phyloP scores from a whole-genome alignment of 2,888 invertebrate genomes.

The Conomelus anceps region DNA sequence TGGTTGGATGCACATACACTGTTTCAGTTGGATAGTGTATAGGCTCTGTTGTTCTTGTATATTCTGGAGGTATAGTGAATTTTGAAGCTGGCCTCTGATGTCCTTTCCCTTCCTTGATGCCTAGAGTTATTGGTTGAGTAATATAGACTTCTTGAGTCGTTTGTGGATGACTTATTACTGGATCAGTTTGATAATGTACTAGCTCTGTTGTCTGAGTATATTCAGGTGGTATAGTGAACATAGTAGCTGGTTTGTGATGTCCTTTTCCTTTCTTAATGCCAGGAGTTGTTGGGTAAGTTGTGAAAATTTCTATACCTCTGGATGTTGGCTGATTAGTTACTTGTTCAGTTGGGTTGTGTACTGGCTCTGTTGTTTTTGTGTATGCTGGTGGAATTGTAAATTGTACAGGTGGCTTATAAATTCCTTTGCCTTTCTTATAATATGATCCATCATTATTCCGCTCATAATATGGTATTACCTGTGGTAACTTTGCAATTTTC shows the following conservation, averaged over 20 bases:
- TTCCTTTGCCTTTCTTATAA: not conserved
- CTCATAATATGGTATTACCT: not conserved
- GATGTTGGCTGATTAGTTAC: not conserved
- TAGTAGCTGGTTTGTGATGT: not conserved
- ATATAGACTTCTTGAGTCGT: not conserved
- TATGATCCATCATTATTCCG: not conserved
- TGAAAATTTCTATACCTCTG: not conserved
- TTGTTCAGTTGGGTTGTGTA: not conserved
- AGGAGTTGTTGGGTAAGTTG: not conserved
- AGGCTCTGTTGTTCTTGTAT: not conserved
- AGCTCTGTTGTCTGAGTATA: not conserved
- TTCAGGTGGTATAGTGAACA: not conserved
- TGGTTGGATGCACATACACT: too few species aligned
- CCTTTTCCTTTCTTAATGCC: not conserved
- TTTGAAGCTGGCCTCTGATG: not conserved
- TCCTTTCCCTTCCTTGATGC: not conserved
- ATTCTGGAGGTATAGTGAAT: not conserved
- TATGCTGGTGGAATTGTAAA: not conserved
- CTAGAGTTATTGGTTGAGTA: not conserved
- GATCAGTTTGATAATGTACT: not conserved
- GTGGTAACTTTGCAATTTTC: not conserved
- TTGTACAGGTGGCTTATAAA: not conserved
- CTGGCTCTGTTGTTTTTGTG: not conserved
- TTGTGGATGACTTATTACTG: not conserved
- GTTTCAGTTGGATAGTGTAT: not conserved